Evolutionary conservation across 1,140 invertebrate genomes (phyloP), one percentile per base, ranked within the genome.

Genomic region (Glossosoma conforme): DNA sequence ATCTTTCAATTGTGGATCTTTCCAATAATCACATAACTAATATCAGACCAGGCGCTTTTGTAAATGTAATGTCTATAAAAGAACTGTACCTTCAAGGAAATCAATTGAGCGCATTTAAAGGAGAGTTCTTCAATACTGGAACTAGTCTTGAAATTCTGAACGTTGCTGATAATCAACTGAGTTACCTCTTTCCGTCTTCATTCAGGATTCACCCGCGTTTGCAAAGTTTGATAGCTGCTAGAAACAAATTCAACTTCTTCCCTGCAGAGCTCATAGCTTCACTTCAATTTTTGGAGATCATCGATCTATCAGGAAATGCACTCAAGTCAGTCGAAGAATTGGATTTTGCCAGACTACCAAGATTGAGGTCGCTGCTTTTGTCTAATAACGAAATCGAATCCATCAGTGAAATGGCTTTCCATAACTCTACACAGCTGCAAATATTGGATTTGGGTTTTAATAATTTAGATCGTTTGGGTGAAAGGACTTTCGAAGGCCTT

Each of bases 341-440:
- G 54, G 86, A 90, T 60, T 94, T 93, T 67, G 84, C 89, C 0
- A 81, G 89, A 35, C 71, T 93, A 19, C 83, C 84, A 2, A 75
- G 83, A 43, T 68, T 94, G 2, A 75, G 83, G 45, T 71, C 74
- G 2, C 64, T 95, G 18, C 70, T 85, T 53, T 64, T 94, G 9
- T 78, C 82, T 0, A 63, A 82, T 46, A 94, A 94, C 63, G 70
- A 82, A 55, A 77, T 95, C 53, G 87, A 89, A 60, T 78, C 80
- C 44, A 79, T 95, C 9, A 86, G 84, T 54, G 89, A 91, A 70
- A 83, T 88, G 70, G 86, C 89, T 1, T 94, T 94, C 65, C 85
- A 91, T 58, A 94, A 94, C 64, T 94, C 91, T 0, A 85, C 89
- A 0, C 90, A 92, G 68, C 74, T 94, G 44, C 91, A 93, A 64